A percentile compares a stretch with the other conserved stretches of the same genome.
These are phyloP conservation scores for Brevimyrus niger DNA, from an alignment of 2,113 vertebrate genomes.

Conservation along the genomic window DNA sequence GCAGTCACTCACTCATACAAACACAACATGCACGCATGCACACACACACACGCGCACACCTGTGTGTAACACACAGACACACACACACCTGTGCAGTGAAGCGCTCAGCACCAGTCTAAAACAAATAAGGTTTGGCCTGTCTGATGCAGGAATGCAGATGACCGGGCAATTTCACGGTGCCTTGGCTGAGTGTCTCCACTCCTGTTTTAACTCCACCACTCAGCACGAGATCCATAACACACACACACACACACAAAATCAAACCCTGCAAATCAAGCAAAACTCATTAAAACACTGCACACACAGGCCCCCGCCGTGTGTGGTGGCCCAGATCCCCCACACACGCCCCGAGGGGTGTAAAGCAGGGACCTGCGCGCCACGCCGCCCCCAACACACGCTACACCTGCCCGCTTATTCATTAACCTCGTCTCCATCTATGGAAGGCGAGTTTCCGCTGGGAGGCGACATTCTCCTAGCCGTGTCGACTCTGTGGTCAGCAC, in stretches of 20 bases:
- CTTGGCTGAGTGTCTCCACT: not conserved
- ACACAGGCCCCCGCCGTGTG: not conserved
- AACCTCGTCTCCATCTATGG: not conserved
- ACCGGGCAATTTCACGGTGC: not conserved
- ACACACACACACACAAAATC: not conserved
- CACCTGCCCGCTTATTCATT: slow-evolving; percentile 14
- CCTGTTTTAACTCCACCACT: not conserved
- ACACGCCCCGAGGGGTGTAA: not conserved
- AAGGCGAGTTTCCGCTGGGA: not conserved
- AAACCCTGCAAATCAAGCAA: not conserved
- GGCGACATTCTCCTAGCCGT: not conserved
- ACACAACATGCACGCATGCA: not conserved
- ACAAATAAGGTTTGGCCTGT: not conserved
- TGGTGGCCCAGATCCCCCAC: not conserved
- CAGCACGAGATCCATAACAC: not conserved
- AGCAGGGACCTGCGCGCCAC: not conserved
- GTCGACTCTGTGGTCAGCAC: not conserved
- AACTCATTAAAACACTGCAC: not conserved
- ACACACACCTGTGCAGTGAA: not conserved
- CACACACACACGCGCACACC: no score
- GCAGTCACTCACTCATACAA: not conserved
- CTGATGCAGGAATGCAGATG: not conserved
- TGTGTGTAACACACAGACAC: not conserved
- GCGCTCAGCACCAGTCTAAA: not conserved
- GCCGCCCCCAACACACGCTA: slow-evolving; percentile 1